These are phyloP conservation scores for Sebastes iracundus DNA, from an alignment of 2,797 vertebrate species.

Conservation along the genomic window DNA sequence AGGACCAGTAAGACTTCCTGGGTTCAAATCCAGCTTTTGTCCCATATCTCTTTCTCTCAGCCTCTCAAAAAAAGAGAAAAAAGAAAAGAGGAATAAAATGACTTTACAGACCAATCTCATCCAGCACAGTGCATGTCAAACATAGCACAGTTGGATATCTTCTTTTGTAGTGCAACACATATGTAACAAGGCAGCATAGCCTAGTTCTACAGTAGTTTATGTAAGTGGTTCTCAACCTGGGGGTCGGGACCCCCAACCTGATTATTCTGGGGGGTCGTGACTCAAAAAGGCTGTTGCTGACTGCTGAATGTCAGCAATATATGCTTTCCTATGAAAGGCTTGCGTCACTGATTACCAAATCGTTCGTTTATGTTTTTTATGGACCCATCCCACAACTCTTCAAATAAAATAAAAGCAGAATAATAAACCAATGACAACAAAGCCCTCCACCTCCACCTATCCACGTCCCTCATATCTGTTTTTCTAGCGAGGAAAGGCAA, in stretches of 20 bases:
- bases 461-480: neutral
- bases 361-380: slow-evolving; percentile 1
- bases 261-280: neutral
- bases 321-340: neutral
- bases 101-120: neutral
- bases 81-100: neutral
- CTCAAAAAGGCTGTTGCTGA: neutral
- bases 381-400: neutral
- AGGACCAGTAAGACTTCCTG: neutral
- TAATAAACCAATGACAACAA: neutral
- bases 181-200: neutral
- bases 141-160: neutral
- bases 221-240: neutral
- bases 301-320: neutral
- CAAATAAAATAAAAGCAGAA: neutral
- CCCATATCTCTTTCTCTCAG: neutral
- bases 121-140: neutral
- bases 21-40: neutral
- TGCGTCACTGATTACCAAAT: neutral
- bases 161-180: neutral
- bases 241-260: neutral
- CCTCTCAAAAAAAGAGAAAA: neutral
- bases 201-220: neutral
- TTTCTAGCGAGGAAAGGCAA: neutral
- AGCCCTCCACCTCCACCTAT: neutral